Conservation (phyloP, 2,888 invertebrate species). For the Synanthedon vespiformis region DNA sequence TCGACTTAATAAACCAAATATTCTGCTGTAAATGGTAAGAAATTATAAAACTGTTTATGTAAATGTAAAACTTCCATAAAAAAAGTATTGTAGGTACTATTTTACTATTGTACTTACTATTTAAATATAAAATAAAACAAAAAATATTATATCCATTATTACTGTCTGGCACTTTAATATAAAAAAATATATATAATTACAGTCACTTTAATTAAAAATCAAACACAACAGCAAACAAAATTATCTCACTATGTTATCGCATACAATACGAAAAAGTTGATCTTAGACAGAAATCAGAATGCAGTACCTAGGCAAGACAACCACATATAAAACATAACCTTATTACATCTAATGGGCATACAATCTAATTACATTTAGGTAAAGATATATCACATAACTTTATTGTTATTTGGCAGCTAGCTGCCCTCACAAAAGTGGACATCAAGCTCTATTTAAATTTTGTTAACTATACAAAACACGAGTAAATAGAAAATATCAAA, state of each 20-base stretch:
- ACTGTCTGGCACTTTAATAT: conserved; percentile 56
- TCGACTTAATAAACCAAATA: too few relatives aligned
- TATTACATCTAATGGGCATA: too few relatives aligned
- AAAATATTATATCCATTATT: conserved; percentile 20
- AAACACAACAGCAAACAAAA: conserved; percentile 2
- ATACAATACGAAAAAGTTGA: too few relatives aligned
- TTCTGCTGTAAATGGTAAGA: too few relatives aligned
- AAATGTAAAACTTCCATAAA: too few relatives aligned
- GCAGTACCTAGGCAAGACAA: too few relatives aligned
- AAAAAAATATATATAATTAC: conserved; percentile 38
- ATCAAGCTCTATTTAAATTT: background rate
- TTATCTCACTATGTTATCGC: conserved; percentile 29
- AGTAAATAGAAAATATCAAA: conserved; percentile 8
- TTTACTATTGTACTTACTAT: background rate
- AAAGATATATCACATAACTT: background rate
- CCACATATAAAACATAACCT: too few relatives aligned
- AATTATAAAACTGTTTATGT: too few relatives aligned
- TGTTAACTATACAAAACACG: background rate
- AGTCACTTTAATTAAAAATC: conserved; percentile 20
- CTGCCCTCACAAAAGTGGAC: conserved; percentile 1
- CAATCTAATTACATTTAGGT: background rate
- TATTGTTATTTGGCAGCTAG: background rate
- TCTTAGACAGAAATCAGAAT: too few relatives aligned
- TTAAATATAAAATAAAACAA: background rate
- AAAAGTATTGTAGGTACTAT: too few relatives aligned